These are phyloP conservation scores for Plemyria rubiginata DNA, from an alignment of 2,888 invertebrate genomes.

Conservation along the genomic window DNA sequence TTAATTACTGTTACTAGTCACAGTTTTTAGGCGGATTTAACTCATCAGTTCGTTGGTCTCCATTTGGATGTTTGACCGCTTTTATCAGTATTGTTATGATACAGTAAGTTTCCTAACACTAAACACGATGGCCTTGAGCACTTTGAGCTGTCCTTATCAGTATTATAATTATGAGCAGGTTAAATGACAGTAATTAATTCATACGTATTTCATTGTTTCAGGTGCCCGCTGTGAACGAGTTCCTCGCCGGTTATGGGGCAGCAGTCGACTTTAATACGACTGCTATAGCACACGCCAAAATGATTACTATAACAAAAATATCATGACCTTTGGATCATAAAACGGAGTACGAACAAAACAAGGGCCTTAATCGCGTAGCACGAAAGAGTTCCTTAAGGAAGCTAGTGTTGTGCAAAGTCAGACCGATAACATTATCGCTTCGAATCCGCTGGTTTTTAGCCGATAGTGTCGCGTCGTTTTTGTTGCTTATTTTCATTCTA, in stretches of 20 bases:
- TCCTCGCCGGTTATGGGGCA: constrained; percentile 75
- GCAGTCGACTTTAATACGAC: constrained; percentile 67
- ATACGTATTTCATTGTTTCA: constrained; percentile 73
- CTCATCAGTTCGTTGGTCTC: background rate
- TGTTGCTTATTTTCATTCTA: constrained; percentile 48
- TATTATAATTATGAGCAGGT: constrained; percentile 46
- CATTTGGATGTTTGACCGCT: no score
- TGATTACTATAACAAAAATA: constrained; percentile 53
- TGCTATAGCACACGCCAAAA: constrained; percentile 47
- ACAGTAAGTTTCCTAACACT: background rate
- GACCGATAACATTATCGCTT: constrained; percentile 59
- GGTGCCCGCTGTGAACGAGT: constrained; percentile 73
- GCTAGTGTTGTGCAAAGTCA: constrained; percentile 59
- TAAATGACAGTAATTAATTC: constrained; percentile 54
- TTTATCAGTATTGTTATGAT: no score
- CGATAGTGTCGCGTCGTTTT: constrained; percentile 60
- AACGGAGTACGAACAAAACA: constrained; percentile 7
- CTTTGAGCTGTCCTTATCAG: constrained; percentile 23
- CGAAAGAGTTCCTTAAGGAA: constrained; percentile 54
- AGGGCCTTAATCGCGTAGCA: constrained; percentile 39
- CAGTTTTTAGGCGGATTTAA: background rate
- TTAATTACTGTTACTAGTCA: no score
- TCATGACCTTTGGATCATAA: constrained; percentile 54
- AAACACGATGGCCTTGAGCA: constrained; percentile 5
- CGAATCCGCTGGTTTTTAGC: constrained; percentile 61